These are phyloP conservation scores for Calidris pugnax DNA, from an alignment of 2,113 vertebrate genomes.

Conservation along the genomic window DNA sequence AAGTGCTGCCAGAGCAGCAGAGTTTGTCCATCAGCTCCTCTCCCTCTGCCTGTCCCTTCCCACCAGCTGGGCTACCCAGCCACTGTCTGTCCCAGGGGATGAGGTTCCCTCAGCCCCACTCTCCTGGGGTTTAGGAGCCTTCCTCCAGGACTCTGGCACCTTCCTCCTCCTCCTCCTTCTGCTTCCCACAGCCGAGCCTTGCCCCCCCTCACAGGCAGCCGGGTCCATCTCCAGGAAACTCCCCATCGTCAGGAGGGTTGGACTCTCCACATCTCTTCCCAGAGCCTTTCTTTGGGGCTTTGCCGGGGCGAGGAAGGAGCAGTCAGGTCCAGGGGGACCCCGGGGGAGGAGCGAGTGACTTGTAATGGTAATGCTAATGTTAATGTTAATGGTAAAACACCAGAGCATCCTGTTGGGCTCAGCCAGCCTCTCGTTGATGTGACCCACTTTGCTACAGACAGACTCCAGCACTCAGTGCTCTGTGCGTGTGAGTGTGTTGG, in stretches of 20 bases:
- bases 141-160: not conserved
- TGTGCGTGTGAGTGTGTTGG: not conserved
- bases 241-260: fast-evolving
- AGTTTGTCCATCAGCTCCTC: not conserved
- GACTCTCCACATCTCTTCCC: not conserved
- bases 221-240: not conserved
- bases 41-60: not conserved
- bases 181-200: not conserved
- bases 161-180: not conserved
- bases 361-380: not conserved
- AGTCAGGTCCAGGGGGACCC: not conserved
- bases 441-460: not conserved
- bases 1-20: not conserved
- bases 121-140: not conserved
- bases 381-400: not conserved
- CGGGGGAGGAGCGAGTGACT: not conserved
- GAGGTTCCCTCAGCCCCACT: fast-evolving
- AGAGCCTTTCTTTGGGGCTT: not conserved
- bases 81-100: not conserved
- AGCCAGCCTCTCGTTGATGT: not conserved
- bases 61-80: not conserved
- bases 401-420: not conserved
- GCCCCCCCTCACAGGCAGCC: fast-evolving
- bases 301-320: not conserved
- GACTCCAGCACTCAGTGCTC: not conserved